phyloP scores from a whole-genome alignment of 2,797 vertebrate species.

The Erithacus rubecula region DNA sequence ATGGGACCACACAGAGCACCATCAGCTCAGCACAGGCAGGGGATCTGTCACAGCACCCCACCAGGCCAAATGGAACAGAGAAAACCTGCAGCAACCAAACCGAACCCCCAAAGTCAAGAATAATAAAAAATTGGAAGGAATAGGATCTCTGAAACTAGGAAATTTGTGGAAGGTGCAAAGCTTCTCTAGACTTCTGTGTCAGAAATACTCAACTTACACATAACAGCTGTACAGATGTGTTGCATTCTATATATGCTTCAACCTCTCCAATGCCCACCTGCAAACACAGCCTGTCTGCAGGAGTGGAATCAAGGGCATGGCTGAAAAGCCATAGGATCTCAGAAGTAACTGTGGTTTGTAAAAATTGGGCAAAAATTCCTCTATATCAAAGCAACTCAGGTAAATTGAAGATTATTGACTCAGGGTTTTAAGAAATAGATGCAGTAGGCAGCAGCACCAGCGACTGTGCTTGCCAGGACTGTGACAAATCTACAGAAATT shows the following conservation, averaged over 20 bases:
- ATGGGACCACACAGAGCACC: background rate
- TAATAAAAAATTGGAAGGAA: background rate
- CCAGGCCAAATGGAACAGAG: background rate
- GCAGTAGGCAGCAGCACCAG: background rate
- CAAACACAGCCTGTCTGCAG: background rate
- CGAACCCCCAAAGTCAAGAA: background rate
- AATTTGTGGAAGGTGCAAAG: background rate
- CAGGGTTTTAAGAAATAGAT: background rate
- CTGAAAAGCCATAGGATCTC: background rate
- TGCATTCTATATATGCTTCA: background rate
- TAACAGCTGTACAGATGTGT: background rate
- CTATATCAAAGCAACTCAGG: background rate
- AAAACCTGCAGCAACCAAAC: background rate
- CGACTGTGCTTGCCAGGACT: background rate
- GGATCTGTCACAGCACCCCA: background rate
- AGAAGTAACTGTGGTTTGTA: background rate
- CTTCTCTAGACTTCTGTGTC: background rate
- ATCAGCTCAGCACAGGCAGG: rapidly evolving
- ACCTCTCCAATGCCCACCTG: background rate
- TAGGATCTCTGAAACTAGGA: background rate
- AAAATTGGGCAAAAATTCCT: background rate
- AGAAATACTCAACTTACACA: background rate
- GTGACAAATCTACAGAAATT: background rate
- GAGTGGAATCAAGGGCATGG: background rate
- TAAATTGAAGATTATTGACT: background rate